These are phyloP conservation scores for Sialia sialis DNA, from an alignment of 2,113 vertebrate species.

Conservation along the genomic window DNA sequence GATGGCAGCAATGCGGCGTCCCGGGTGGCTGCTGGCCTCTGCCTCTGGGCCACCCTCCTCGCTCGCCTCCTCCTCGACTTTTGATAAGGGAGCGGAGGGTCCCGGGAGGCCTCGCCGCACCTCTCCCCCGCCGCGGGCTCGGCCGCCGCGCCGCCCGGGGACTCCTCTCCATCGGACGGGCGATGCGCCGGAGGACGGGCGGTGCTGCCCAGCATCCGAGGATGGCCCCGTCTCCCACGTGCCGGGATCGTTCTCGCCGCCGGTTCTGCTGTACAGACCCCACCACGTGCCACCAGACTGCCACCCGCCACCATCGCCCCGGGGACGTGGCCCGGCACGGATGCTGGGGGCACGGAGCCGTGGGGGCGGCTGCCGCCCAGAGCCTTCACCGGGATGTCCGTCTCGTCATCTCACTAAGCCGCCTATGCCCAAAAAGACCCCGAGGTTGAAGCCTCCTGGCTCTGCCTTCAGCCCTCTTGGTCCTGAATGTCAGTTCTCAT, in stretches of 20 bases:
- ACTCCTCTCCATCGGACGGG: not conserved
- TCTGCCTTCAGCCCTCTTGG: not conserved
- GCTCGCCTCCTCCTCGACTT: slow-evolving; percentile 86
- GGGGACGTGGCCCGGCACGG: not conserved
- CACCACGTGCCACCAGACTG: slow-evolving; percentile 42
- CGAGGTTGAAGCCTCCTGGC: not conserved
- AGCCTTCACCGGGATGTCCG: not conserved
- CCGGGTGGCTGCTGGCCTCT: slow-evolving; percentile 73
- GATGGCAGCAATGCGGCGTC: slow-evolving; percentile 81
- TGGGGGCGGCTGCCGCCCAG: not conserved
- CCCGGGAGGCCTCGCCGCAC: slow-evolving; percentile 63
- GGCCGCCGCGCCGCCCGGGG: slow-evolving; percentile 65
- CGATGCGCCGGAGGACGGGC: slow-evolving; percentile 14
- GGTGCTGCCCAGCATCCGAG: not conserved
- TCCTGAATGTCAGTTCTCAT: slow-evolving; percentile 21
- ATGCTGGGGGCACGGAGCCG: not conserved
- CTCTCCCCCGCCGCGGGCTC: slow-evolving; percentile 78
- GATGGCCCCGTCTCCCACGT: slow-evolving; percentile 28
- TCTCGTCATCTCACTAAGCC: slow-evolving; percentile 3
- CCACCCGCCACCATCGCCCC: not conserved
- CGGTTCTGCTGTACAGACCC: slow-evolving; percentile 60
- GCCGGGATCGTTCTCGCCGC: slow-evolving; percentile 31
- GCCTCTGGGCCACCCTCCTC: slow-evolving; percentile 81
- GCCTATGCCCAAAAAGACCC: slow-evolving; percentile 17
- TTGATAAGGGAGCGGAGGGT: slow-evolving; percentile 85